Conservation (phyloP, 2,797 vertebrate genomes). For the Erethizon dorsatum region DNA sequence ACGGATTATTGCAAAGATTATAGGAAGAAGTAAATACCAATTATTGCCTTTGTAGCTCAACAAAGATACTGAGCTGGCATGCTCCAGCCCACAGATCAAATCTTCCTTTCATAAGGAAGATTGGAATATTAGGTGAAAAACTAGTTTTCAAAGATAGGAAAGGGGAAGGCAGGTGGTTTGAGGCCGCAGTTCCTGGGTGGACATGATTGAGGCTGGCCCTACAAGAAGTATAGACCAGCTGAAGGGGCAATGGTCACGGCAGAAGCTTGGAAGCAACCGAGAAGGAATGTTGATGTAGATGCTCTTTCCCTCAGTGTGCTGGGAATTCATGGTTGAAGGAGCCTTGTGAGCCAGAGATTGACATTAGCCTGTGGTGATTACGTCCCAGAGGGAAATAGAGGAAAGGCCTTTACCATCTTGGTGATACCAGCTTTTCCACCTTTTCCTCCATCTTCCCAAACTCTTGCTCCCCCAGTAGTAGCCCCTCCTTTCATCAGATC, state of each 20-base stretch:
- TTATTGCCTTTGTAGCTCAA: not conserved
- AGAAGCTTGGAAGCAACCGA: not conserved
- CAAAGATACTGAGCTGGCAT: not conserved
- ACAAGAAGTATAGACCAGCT: not conserved
- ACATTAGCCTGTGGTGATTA: not conserved
- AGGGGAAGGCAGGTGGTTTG: not conserved
- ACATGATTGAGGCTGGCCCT: not conserved
- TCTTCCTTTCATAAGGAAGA: not conserved
- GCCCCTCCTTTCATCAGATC: not conserved
- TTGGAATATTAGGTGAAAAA: constrained; percentile 7
- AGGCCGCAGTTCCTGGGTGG: not conserved
- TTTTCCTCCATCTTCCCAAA: not conserved
- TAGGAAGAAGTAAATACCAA: not conserved
- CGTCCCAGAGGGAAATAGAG: not conserved
- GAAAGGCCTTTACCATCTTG: not conserved
- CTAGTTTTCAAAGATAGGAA: constrained; percentile 57
- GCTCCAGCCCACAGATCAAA: not conserved
- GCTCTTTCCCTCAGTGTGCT: not conserved
- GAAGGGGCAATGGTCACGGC: not conserved
- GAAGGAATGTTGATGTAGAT: not conserved
- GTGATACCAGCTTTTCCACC: not conserved
- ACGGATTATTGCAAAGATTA: not conserved
- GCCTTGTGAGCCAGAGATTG: not conserved
- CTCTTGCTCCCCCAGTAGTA: not conserved
- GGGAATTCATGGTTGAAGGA: not conserved